Evolutionary conservation across 2,113 vertebrate species (phyloP).

Genomic region (Nycticebus coucang): DNA sequence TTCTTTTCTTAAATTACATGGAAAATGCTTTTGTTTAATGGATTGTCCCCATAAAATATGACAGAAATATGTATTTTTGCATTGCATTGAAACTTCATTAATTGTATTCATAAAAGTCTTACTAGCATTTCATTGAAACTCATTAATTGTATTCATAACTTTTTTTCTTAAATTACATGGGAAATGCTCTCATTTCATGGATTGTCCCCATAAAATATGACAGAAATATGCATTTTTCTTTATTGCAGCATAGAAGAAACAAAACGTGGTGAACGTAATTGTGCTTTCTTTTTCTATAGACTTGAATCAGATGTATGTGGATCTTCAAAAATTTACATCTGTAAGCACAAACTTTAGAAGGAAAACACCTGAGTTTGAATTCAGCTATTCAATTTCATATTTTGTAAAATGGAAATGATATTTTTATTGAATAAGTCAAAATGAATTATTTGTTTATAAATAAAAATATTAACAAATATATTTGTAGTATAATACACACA

Average conservation of each 20-base stretch:
- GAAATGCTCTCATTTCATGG: too few species aligned
- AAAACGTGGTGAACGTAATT: rapidly evolving
- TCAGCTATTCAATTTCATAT: too few species aligned
- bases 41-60: not conserved
- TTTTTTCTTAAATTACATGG: too few species aligned
- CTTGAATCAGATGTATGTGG: rapidly evolving
- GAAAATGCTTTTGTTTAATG: not conserved
- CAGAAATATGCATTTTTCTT: not conserved
- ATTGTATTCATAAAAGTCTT: too few species aligned
- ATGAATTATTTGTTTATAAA: not conserved
- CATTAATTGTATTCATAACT: too few species aligned
- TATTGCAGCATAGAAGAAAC: not conserved
- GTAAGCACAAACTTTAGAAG: not conserved
- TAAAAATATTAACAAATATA: not conserved
- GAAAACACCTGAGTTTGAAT: not conserved
- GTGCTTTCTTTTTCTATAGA: rapidly evolving
- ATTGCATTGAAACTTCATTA: too few species aligned
- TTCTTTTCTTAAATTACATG: not conserved
- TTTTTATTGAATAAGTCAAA: not conserved
- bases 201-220: too few species aligned
- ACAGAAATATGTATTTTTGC: too few species aligned
- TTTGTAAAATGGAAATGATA: not conserved
- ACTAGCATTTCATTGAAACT: too few species aligned
- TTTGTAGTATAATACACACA: too few species aligned
- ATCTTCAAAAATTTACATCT: rapidly evolving